Conservation (phyloP, 2,113 vertebrate genomes). For the Ciconia stormi region DNA sequence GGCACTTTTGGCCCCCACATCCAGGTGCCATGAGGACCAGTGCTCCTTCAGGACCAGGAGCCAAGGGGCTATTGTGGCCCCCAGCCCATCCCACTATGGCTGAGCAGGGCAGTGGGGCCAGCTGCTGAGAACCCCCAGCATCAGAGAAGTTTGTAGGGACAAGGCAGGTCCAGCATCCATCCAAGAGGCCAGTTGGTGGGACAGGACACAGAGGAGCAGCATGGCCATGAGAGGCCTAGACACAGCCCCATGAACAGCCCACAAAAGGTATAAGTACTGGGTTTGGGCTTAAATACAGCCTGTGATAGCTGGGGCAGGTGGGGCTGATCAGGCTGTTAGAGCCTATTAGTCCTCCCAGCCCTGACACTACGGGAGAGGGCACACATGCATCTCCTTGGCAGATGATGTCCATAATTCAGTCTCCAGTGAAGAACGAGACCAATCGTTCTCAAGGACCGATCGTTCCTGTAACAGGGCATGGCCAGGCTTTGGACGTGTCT, state of each 20-base stretch:
- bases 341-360: not conserved
- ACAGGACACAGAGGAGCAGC: not conserved
- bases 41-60: not conserved
- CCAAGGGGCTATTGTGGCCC: not conserved
- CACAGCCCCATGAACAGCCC: rapidly evolving
- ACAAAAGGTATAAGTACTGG: rapidly evolving
- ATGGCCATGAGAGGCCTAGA: rapidly evolving
- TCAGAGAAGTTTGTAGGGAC: too few species aligned
- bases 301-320: not conserved
- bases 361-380: rapidly evolving
- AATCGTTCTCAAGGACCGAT: rapidly evolving
- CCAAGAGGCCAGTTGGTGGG: rapidly evolving
- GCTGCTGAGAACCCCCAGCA: not conserved
- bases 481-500: not conserved
- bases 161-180: not conserved
- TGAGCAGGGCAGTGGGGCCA: not conserved
- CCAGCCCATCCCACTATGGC: not conserved
- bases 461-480: rapidly evolving
- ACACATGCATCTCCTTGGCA: rapidly evolving
- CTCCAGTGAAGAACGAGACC: too few species aligned
- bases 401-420: not conserved
- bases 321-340: not conserved
- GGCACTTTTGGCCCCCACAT: not conserved
- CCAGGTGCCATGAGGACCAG: not conserved
- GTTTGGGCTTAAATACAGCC: not conserved